Conservation (phyloP, 2,113 vertebrate genomes). For the Ageneiosus marmoratus region DNA sequence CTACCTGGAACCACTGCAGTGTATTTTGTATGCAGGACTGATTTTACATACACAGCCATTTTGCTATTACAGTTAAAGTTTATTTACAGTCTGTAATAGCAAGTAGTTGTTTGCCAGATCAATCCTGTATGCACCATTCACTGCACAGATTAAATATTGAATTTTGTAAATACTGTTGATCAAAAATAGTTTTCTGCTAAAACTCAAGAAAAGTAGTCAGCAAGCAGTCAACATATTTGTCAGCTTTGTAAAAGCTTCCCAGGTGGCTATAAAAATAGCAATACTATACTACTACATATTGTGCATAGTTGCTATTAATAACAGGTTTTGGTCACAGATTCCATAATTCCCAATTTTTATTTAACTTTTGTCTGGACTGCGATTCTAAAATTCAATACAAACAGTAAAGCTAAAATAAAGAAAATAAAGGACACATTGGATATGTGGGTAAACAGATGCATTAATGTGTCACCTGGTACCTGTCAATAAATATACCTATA, state of each 20-base stretch:
- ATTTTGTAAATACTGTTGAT: background rate
- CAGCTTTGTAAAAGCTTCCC: background rate
- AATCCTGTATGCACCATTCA: background rate
- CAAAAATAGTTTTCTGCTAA: background rate
- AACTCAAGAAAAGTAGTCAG: background rate
- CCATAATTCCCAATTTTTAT: background rate
- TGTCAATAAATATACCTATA: background rate
- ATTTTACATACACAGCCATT: constrained; percentile 12
- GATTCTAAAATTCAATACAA: background rate
- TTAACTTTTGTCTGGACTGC: background rate
- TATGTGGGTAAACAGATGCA: background rate
- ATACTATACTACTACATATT: too few relatives aligned
- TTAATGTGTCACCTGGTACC: background rate
- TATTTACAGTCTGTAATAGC: constrained; percentile 1
- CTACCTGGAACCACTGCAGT: constrained; percentile 29
- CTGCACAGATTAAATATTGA: background rate
- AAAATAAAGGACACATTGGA: background rate
- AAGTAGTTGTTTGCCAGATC: background rate
- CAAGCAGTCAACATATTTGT: background rate
- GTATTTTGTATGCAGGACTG: background rate
- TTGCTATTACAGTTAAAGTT: constrained; percentile 3
- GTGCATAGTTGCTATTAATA: background rate
- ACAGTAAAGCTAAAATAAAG: background rate
- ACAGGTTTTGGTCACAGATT: background rate
- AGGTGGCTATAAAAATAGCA: background rate